These are phyloP conservation scores for Apotomis capreana DNA, from an alignment of 2,888 invertebrate genomes.

Conservation along the genomic window DNA sequence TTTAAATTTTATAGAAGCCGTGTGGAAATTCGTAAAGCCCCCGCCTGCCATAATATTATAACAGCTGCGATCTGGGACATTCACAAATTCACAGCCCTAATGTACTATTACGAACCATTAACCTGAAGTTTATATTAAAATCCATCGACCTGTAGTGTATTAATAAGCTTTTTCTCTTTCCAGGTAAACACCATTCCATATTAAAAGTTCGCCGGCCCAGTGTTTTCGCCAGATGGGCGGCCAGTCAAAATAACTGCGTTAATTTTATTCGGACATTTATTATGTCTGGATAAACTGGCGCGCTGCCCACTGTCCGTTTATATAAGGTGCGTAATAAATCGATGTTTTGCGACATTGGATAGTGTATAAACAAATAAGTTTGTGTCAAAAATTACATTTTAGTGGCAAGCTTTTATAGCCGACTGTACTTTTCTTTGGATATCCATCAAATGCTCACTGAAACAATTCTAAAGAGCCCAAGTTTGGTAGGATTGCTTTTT, in stretches of 20 bases:
- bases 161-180: slow-evolving; percentile 51
- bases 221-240: slow-evolving; percentile 36
- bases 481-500: too few species aligned
- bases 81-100: too few species aligned
- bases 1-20: too few species aligned
- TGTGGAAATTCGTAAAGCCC: too few species aligned
- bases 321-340: slow-evolving; percentile 39
- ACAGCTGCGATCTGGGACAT: too few species aligned
- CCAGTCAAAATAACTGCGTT: slow-evolving; percentile 50
- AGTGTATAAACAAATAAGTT: not conserved
- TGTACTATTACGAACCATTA: not conserved
- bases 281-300: slow-evolving; percentile 62
- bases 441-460: too few species aligned
- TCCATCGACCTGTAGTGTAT: not conserved
- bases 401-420: too few species aligned
- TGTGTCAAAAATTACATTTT: too few species aligned
- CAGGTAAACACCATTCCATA: slow-evolving; percentile 56
- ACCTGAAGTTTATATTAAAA: slow-evolving; percentile 14
- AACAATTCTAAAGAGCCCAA: too few species aligned
- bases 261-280: slow-evolving; percentile 67
- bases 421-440: too few species aligned
- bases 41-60: too few species aligned
- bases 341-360: slow-evolving; percentile 1
- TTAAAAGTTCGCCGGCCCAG: slow-evolving; percentile 30
- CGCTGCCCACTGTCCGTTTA: slow-evolving; percentile 60